A percentile compares a stretch with the other conserved stretches of the same genome.
These are phyloP conservation scores for Mythimna lalbum DNA, from an alignment of 2,888 invertebrate genomes.

Conservation along the genomic window DNA sequence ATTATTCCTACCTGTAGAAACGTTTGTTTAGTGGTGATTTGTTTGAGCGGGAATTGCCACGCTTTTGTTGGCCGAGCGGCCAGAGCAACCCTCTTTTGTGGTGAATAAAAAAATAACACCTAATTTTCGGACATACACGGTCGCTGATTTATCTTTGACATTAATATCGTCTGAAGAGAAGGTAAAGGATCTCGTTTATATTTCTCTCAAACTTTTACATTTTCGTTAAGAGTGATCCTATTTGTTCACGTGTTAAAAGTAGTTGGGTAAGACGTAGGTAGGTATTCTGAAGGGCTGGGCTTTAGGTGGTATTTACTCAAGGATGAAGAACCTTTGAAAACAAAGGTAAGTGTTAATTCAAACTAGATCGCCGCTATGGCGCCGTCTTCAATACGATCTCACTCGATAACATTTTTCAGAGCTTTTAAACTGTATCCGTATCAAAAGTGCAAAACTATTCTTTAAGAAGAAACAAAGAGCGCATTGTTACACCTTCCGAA, in stretches of 20 bases:
- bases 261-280: conserved; percentile 37
- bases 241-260: conserved; percentile 61
- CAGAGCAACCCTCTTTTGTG: conserved; percentile 71
- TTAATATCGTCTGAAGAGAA: conserved; percentile 68
- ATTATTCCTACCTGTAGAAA: conserved; percentile 89
- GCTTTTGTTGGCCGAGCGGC: conserved; percentile 76
- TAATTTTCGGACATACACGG: conserved; percentile 66
- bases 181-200: conserved; percentile 67
- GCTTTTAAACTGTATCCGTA: conserved; percentile 19
- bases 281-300: conserved; percentile 27
- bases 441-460: conserved; percentile 33
- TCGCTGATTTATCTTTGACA: conserved; percentile 72
- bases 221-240: conserved; percentile 57
- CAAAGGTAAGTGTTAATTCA: conserved; percentile 49
- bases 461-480: conserved; percentile 38
- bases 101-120: conserved; percentile 73
- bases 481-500: conserved; percentile 24
- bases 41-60: conserved; percentile 84
- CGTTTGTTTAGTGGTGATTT: conserved; percentile 89
- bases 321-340: conserved; percentile 44
- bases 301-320: conserved; percentile 47
- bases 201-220: conserved; percentile 60
- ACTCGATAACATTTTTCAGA: background rate
- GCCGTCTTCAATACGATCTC: background rate
- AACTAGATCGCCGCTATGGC: background rate